These are phyloP conservation scores for Acipenser oxyrinchus DNA, from an alignment of 2,797 vertebrate species.

Conservation along the genomic window DNA sequence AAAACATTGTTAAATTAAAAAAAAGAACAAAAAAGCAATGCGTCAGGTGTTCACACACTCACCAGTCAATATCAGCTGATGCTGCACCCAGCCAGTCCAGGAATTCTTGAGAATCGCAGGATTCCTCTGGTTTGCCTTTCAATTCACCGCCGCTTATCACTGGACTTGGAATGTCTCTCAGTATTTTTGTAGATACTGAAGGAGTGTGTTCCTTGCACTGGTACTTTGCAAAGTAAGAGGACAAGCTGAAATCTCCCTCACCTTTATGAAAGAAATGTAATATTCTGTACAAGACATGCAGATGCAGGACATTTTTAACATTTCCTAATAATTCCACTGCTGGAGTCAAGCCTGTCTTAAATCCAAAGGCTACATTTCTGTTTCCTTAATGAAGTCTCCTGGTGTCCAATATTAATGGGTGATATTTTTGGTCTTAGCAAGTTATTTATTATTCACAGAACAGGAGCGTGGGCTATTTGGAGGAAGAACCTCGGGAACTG, in stretches of 20 bases:
- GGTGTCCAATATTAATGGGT: too few species aligned
- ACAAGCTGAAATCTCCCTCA: conserved; percentile 44
- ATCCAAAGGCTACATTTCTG: too few species aligned
- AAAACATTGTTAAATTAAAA: neutral
- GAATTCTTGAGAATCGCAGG: conserved; percentile 60
- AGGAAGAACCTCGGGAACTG: too few species aligned
- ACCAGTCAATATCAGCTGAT: conserved; percentile 59
- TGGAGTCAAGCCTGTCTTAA: too few species aligned
- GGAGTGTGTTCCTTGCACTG: conserved; percentile 61
- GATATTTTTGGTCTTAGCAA: too few species aligned
- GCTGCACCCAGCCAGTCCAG: conserved; percentile 85
- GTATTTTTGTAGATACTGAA: conserved; percentile 38
- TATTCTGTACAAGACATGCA: neutral
- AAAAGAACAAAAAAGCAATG: neutral
- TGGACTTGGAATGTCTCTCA: conserved; percentile 60
- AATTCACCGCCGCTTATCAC: conserved; percentile 48
- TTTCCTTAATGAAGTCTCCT: too few species aligned
- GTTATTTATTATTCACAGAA: too few species aligned
- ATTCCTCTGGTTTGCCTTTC: conserved; percentile 40
- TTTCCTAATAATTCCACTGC: too few species aligned
- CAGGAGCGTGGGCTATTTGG: too few species aligned
- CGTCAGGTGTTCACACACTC: conserved; percentile 29
- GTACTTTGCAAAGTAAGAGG: conserved; percentile 65
- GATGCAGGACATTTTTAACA: too few species aligned
- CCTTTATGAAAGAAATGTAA: conserved; percentile 26